A percentile compares a stretch with the other conserved stretches of the same genome.
Conservation (phyloP, 2,888 invertebrate genomes). For the Taphrorychus bicolor region DNA sequence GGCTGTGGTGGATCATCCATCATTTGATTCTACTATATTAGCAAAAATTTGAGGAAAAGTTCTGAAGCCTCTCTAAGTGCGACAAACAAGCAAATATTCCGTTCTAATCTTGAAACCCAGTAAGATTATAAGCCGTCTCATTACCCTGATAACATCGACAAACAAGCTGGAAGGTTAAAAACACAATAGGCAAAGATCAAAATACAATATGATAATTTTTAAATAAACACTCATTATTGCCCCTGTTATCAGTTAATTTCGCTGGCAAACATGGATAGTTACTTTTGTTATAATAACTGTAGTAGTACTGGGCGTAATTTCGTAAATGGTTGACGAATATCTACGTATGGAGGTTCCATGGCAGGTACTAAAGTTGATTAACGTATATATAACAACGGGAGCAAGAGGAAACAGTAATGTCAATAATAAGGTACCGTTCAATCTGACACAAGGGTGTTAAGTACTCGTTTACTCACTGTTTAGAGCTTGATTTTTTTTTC, state of each 20-base stretch:
- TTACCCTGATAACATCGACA: constrained; percentile 33
- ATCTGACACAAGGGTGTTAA: neutral
- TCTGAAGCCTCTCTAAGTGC: constrained; percentile 1
- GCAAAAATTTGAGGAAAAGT: constrained; percentile 1
- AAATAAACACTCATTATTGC: constrained; percentile 33
- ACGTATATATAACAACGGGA: neutral
- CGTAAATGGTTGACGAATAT: constrained; percentile 14
- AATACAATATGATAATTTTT: constrained; percentile 40
- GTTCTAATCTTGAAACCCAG: constrained; percentile 28
- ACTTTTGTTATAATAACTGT: constrained; percentile 38
- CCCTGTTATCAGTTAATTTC: constrained; percentile 34
- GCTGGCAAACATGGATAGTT: constrained; percentile 30
- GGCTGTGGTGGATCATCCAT: too few species aligned
- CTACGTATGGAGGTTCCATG: neutral
- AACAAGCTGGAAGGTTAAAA: constrained; percentile 35
- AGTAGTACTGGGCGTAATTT: constrained; percentile 18
- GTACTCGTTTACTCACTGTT: too few species aligned
- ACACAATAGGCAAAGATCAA: constrained; percentile 36
- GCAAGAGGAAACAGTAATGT: constrained; percentile 12
- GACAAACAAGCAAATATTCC: constrained; percentile 30
- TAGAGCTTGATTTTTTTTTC: neutral
- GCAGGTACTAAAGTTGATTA: neutral
- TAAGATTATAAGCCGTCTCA: constrained; percentile 36
- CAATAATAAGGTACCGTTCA: constrained; percentile 22
- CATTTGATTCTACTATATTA: too few species aligned